Evolutionary conservation across 1,140 invertebrate genomes (phyloP), one percentile per base, ranked within the genome.

Genomic region (Drosophila melanica): DNA sequence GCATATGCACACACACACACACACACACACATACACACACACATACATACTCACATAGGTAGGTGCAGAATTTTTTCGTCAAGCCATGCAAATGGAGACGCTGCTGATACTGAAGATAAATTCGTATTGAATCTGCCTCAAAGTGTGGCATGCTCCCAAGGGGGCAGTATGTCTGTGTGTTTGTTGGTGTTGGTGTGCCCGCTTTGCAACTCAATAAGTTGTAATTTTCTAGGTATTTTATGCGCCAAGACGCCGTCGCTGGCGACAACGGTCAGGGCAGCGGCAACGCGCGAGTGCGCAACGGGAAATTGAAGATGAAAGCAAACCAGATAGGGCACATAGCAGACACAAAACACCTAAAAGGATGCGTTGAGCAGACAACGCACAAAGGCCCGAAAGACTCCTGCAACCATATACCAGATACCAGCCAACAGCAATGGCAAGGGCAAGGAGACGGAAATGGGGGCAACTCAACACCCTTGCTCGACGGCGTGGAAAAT

Each of bases 181-280:
- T 7, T 44, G 18, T 47, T 45, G 51, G 33, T 58, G 44, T 42
- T 60, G 44, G n/a, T 50, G 63, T 42, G 51, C 60, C 41, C 75
- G 82, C 64, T 87, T 87, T 87, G 82, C 84, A 87, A 87, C 79
- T 84, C 84, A 87, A 89, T 87, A 87, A 87, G 76, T 82, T 87
- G 76, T 87, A 87, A 87, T 89, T 89, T 89, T 87, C 73, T 80
- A 64, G 73, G 59, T 63, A 51, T 87, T 82, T 87, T 82, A 82
- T 87, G 67, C 23, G 67, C 69, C 59, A 66, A 53, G 44, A 45
- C 39, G 65, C 14, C 18, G 39, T 44, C 47, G 57, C 33, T 23
- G 20, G 9, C 45, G 55, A 58, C 45, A 35, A 47, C 44, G 55
- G 53, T 50, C 30, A 64, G 35, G 60, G 58, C 33, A 68, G 42